A percentile compares a stretch with the other conserved stretches of the same genome.
phyloP scores from a whole-genome alignment of 2,113 vertebrate genomes.

The Notothenia rossii region DNA sequence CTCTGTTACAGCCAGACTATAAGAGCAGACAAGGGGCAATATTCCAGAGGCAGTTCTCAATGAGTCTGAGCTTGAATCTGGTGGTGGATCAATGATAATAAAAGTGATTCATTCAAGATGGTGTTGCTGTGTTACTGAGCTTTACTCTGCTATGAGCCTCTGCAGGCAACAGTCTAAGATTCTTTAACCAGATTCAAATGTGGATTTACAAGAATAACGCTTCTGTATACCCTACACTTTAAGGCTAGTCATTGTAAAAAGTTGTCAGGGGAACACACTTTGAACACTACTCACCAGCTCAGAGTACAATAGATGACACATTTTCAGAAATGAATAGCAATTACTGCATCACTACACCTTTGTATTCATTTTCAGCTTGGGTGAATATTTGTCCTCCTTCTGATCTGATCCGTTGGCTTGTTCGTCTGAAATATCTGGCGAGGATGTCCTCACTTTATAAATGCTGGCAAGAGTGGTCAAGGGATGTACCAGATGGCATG shows the following conservation, averaged over 20 bases:
- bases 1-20: slow-evolving; percentile 29
- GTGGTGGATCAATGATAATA: slow-evolving; percentile 71
- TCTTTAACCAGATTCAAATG: slow-evolving; percentile 20
- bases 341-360: slow-evolving; percentile 53
- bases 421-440: slow-evolving; percentile 55
- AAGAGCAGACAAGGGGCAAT: slow-evolving; percentile 58
- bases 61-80: slow-evolving; percentile 52
- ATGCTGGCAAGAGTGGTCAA: slow-evolving; percentile 69
- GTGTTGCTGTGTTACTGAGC: slow-evolving; percentile 57
- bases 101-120: slow-evolving; percentile 69
- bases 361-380: slow-evolving; percentile 60
- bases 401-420: slow-evolving; percentile 53
- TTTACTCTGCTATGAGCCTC: slow-evolving; percentile 8
- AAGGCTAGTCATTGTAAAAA: slow-evolving; percentile 8
- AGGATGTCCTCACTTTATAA: slow-evolving; percentile 66
- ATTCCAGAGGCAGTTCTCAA: slow-evolving; percentile 54
- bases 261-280: slow-evolving; percentile 25
- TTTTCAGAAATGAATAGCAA: slow-evolving; percentile 48
- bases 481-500: slow-evolving; percentile 76
- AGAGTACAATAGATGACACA: slow-evolving; percentile 29
- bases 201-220: slow-evolving; percentile 6
- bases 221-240: neutral
- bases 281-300: slow-evolving; percentile 29
- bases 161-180: slow-evolving; percentile 14
- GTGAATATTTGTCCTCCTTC: slow-evolving; percentile 53